Evolutionary conservation across 2,888 invertebrate species (phyloP).

Genomic region (Zygogramma bicolorata): DNA sequence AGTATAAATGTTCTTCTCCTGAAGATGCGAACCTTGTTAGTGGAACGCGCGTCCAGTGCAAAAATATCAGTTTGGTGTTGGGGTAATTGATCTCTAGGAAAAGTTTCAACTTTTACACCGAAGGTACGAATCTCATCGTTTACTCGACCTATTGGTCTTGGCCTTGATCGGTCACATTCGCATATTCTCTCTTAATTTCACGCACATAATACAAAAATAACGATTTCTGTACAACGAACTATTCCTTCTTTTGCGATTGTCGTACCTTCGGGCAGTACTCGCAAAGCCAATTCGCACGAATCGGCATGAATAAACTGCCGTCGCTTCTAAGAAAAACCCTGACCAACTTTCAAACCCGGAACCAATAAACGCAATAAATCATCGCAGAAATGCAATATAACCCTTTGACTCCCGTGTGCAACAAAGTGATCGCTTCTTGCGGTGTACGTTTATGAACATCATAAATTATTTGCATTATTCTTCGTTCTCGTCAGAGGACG

Average conservation of each 20-base stretch:
- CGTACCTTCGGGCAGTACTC: background rate
- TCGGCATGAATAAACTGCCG: constrained; percentile 48
- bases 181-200: too few species aligned
- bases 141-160: too few species aligned
- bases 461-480: constrained; percentile 47
- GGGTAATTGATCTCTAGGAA: too few species aligned
- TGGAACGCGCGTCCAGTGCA: too few species aligned
- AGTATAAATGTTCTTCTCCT: too few species aligned
- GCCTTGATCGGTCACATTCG: too few species aligned
- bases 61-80: too few species aligned
- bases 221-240: background rate
- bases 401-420: constrained; percentile 54
- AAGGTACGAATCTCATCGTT: too few species aligned
- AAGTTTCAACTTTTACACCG: too few species aligned
- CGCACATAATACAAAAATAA: too few species aligned
- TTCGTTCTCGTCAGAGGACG: background rate
- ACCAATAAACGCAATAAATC: constrained; percentile 57
- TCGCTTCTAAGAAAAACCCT: constrained; percentile 47
- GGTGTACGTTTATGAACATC: constrained; percentile 48
- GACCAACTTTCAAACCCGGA: constrained; percentile 55
- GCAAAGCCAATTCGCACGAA: constrained; percentile 28
- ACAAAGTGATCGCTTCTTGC: constrained; percentile 52
- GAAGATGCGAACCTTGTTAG: too few species aligned
- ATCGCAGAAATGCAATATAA: constrained; percentile 53
- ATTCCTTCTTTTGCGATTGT: background rate